Evolutionary conservation across 2,113 vertebrate genomes (phyloP), one percentile per base, ranked within the genome.

Genomic region (Notechis scutatus): DNA sequence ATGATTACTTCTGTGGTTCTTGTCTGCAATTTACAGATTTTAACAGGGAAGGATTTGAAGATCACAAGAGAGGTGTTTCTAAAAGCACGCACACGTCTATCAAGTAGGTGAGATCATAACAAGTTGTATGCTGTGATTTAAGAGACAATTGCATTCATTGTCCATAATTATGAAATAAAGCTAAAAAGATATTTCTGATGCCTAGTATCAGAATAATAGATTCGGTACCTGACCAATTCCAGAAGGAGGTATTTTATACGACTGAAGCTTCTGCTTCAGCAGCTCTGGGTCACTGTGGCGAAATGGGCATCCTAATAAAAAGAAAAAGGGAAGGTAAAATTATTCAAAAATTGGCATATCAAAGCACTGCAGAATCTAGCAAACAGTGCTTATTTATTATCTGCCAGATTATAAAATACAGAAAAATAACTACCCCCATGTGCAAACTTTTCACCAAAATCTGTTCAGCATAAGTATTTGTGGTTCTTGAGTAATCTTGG

Each of bases 211-310:
- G 61, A 92, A 88, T n/a, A 94, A 92, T 94, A 85, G 9, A 88
- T 0, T 29, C 95, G 98, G 94, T 95, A 99, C 99, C 98, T 99
- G 98, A 97, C 45, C 96, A 96, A 99, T 98, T 91, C 98, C 98
- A 93, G 94, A 96, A 18, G 98, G 96, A 95, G 98, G 92, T 91
- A 99, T 96, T 96, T 99, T 99, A 97, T 98, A 99, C 0, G 98
- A 97, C 97, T 99, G 99, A 91, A 99, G 97, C 96, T 98, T 99
- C 97, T 99, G 99, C 97, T 98, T 99, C 96, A 99, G 96, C 18
- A 99, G 97, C 93, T 99, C 99, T 0, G 98, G 98, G 95, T 99
- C 99, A 56, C 98, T 99, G 98, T 99, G 99, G 91, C 98, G 98
- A 97, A 99, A 99, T 93, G 99, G 99, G 96, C 99, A 99, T 39